Base-by-base conservation (phyloP, 92 coral and sea anemone genomes). In the Ricordea florida region DNA sequence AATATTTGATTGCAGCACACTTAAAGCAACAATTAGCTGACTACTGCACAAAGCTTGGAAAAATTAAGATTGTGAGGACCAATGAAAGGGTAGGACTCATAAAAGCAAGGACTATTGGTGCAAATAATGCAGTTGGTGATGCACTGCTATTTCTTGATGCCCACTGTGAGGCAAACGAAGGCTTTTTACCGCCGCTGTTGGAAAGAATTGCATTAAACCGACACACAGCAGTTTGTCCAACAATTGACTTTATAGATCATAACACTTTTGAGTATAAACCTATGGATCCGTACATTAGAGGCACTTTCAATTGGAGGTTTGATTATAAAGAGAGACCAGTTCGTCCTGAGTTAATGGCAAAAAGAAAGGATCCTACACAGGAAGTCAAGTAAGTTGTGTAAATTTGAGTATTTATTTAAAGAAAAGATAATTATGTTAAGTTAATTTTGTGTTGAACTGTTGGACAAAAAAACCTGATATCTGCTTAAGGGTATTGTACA, bases 281-380 rank as follows among this genome's bases (percentile, higher is more conserved):
- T 0, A 96, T 96, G 99, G 97, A 93, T 36, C 93, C 99, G 0
- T 96, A 75, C 23, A 86, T 96, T 21, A 69, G 99, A 47, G 99
- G 99, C 21, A 96, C 99, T 0, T 96, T 96, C 40, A 96, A 96
- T 59, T 96, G 99, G 99, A 83, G 97, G 40, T 96, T 96, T 85
- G 99, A 96, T 81, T 96, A 96, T 40, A 96, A 96, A 47, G 99
- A 96, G 50, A 92, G 93, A 35, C 82, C 92, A 21, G 74, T 96
- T 16, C 87, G 89, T 23, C 71, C 83, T 4, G 97, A 96, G 57
- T 86, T 85, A 62, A 66, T 84, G 90, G 71, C 40, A 29, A 76
- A 60, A 52, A 74, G 99, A 56, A 96, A 89, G 65, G 99, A 96
- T 60, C 91, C 89, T 25, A 93, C 98, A 10, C 89, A 93, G 33